A percentile compares a stretch with the other conserved stretches of the same genome.
phyloP scores from a whole-genome alignment of 2,797 vertebrate species.

The Myiotriccus ornatus region DNA sequence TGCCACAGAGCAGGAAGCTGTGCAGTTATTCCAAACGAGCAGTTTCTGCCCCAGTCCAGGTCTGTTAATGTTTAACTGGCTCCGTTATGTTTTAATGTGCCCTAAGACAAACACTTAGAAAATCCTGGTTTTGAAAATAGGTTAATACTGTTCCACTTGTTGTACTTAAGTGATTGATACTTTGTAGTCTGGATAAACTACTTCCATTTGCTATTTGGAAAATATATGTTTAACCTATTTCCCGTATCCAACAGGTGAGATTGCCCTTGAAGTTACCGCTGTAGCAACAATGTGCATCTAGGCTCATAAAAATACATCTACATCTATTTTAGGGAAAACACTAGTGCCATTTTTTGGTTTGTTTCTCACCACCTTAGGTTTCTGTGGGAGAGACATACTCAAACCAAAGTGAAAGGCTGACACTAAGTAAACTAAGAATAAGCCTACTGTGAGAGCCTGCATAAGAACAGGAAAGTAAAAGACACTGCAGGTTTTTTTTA shows the following conservation, averaged over 20 bases:
- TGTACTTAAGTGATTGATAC: background rate
- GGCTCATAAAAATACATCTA: background rate
- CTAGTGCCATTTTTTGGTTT: background rate
- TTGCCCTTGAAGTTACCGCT: background rate
- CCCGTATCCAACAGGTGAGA: background rate
- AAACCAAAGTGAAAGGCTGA: background rate
- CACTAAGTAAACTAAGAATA: background rate
- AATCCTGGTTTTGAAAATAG: background rate
- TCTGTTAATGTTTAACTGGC: background rate
- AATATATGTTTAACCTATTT: background rate
- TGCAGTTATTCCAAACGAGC: background rate
- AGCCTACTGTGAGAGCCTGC: background rate
- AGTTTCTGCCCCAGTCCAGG: background rate
- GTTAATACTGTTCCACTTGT: background rate
- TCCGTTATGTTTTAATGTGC: background rate
- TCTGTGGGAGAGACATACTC: background rate
- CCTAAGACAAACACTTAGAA: background rate
- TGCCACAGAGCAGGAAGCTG: background rate
- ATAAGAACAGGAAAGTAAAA: background rate
- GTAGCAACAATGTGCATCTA: background rate
- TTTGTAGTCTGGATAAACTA: accelerated
- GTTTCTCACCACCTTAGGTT: background rate
- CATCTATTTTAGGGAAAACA: background rate
- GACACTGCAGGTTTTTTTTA: background rate
- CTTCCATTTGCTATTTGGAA: background rate